Conservation (phyloP, 1,140 invertebrate genomes). For the Brachionus rotundiformis region DNA sequence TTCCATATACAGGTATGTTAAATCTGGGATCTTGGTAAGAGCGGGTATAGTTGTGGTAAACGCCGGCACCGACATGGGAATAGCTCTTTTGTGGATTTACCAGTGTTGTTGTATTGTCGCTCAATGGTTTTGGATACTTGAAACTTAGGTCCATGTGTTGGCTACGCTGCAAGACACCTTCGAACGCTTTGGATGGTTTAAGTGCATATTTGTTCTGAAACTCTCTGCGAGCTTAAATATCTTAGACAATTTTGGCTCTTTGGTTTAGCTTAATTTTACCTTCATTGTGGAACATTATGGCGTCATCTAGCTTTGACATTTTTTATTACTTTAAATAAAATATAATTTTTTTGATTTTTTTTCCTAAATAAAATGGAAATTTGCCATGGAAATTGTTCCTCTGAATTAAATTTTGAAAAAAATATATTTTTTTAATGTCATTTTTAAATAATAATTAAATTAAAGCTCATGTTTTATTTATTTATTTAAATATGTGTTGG, state of each 20-base stretch:
- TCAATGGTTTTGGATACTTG: neutral
- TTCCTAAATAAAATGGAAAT: neutral
- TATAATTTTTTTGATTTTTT: neutral
- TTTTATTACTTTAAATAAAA: neutral
- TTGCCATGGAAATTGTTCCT: constrained; percentile 5
- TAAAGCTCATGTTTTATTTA: no score
- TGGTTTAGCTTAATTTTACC: no score
- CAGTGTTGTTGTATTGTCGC: neutral
- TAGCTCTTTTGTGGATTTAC: neutral
- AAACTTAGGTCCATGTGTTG: neutral
- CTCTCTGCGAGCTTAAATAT: neutral
- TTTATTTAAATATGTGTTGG: neutral
- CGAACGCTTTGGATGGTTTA: neutral
- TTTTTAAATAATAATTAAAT: no score
- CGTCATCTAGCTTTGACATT: constrained; percentile 24
- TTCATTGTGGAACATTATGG: neutral
- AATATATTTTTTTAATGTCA: neutral
- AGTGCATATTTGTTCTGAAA: neutral
- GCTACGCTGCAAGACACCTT: neutral
- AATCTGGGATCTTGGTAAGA: neutral
- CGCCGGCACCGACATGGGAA: neutral
- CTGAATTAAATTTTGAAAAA: neutral
- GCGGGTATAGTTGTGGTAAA: neutral
- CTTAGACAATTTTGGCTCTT: no score
- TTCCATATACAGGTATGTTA: constrained; percentile 12